Evolutionary conservation across 2,113 vertebrate genomes (phyloP), one percentile per base, ranked within the genome.

Genomic region (Agelaius phoeniceus): DNA sequence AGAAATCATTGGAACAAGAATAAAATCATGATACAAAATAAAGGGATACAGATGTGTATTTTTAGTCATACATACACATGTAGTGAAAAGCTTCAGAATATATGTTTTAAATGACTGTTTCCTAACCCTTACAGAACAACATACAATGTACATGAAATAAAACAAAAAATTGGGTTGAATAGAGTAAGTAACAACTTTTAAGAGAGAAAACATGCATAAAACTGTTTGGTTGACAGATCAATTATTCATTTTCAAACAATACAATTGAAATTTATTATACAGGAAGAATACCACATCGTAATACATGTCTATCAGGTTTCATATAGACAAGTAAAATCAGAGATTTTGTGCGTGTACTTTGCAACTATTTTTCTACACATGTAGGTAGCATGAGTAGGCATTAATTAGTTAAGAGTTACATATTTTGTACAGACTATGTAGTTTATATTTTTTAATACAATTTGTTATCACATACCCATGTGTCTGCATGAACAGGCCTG

Each of bases 391-490:
- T 67, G n/a, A 95, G 39, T 73, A 76, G 61, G 77, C 35, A 94
- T 83, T 96, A 69, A 89, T 67, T 84, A 68, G 43, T 89, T 86
- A 78, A 96, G 65, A 84, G 54, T 87, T 97, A 96, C 57, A 72
- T 35, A 57, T 65, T 96, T 97, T 91, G 83, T 95, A 98, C 93
- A 97, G 93, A 96, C 61, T 90, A 89, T 1, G 55, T 30, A 92
- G 93, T 82, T 95, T 94, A 69, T 90, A 94, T 67, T 91, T 98
- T 93, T 97, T 97, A 96, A 97, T 94, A 97, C 96, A 97, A 97
- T 94, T 95, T 97, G 75, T 97, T 95, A 89, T 97, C 96, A 98
- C 99, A 97, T 98, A 99, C 99, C 99, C 99, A 98, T 17, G 97
- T 96, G 74, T 99, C 99, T 97, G 98, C 97, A 89, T 98, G 96